Evolutionary conservation across 64 coral and sea anemone species (phyloP).

Genomic region (Catalaphyllia jardinei): DNA sequence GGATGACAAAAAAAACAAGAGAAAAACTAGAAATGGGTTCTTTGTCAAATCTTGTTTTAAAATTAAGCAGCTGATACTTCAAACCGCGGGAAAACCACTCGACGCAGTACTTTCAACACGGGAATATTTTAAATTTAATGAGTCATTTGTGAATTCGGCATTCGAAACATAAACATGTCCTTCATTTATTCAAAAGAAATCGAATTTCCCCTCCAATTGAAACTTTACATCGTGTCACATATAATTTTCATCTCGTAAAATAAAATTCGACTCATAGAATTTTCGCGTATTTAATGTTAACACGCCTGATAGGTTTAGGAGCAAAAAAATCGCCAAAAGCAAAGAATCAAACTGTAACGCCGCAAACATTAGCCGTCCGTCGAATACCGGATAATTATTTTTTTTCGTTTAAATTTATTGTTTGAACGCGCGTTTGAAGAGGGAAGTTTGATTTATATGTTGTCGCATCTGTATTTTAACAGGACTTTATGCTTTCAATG

Average conservation of each 20-base stretch:
- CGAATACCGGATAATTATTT: no score
- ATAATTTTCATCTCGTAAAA: not conserved
- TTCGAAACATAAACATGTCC: not conserved
- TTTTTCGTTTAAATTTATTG: no score
- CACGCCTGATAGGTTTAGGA: not conserved
- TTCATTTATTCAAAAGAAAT: not conserved
- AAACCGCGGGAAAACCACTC: slow-evolving; percentile 29
- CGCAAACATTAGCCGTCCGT: not conserved
- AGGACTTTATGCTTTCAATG: not conserved
- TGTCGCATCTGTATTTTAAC: no score
- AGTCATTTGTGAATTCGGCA: not conserved
- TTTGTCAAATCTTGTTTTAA: not conserved
- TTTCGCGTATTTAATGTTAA: not conserved
- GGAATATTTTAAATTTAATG: slow-evolving; percentile 27
- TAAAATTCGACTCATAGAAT: not conserved
- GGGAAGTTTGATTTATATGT: no score
- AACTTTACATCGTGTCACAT: not conserved
- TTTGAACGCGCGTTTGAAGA: no score
- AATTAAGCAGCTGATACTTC: slow-evolving; percentile 12
- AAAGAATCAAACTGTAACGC: not conserved
- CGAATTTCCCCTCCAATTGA: no score
- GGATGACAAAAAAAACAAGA: not conserved
- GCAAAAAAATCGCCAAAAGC: not conserved
- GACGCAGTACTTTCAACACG: not conserved
- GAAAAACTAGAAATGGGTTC: not conserved